Evolutionary conservation across 1,140 invertebrate genomes (phyloP), one percentile per base, ranked within the genome.

Genomic region (Bombus vancouverensis): DNA sequence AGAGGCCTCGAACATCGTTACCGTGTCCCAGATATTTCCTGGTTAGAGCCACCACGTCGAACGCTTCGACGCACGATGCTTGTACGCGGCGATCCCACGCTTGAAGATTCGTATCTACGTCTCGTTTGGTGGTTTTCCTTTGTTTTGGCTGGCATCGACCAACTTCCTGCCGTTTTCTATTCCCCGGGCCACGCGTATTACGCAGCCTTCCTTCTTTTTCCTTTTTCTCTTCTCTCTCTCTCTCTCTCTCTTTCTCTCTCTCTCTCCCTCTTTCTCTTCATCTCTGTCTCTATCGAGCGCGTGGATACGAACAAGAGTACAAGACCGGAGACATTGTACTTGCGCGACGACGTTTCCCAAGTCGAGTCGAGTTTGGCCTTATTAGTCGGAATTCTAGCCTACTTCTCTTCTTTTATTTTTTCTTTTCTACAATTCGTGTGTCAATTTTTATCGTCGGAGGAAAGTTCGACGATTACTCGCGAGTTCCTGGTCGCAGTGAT

Each of bases 101-200:
- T 88, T 88, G 53, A 66, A 88, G 87, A 88, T 88, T 47, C 79
- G 79, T 88, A 88, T 88, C 87, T 86, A 13, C 79, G 72, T 76
- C 83, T 86, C 83, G 87, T 88, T 88, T 76, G 87, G 87, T 78
- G 87, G 72, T 88, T 88, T 88, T 65, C 87, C 79, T 88, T 88
- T 88, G 87, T 88, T 88, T 88, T 88, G 83, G 81, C 83, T 82
- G 84, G 78, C 70, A 82, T 88, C 83, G 72, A 2, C 78, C 53
- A 78, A 86, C 84, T 88, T 86, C 87, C 87, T 86, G 87, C 79
- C 84, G 87, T 88, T 88, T 88, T 88, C 87, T 88, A 88, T 77
- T 88, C 72, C 87, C 80, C 77, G 75, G 37, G 76, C 57, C 79
- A 83, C 77, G 83, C 71, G 72, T 78, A 65, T 87, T 87, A 87